Evolutionary conservation across 2,797 vertebrate species (phyloP).

Genomic region (Malurus leucopterus): DNA sequence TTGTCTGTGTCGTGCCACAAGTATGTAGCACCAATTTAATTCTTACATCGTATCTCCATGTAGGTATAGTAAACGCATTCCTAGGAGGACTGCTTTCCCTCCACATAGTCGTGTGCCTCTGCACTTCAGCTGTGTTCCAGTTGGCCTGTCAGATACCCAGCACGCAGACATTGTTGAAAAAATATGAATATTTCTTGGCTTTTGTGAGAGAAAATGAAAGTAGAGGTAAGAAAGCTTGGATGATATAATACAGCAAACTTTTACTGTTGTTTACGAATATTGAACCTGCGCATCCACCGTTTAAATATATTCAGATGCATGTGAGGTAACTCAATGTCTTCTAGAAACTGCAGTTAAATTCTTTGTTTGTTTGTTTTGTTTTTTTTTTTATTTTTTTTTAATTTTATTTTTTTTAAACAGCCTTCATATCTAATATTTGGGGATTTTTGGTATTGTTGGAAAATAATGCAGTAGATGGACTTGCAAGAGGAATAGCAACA

Average conservation of each 20-base stretch:
- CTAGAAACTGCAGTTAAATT: neutral
- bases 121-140: neutral
- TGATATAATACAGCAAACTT: neutral
- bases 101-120: rapidly evolving
- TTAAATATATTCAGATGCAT: neutral
- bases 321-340: neutral
- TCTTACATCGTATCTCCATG: neutral
- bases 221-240: neutral
- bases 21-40: neutral
- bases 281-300: neutral
- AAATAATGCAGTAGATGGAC: neutral
- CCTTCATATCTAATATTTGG: neutral
- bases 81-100: neutral
- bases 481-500: neutral
- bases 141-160: neutral
- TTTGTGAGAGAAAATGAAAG: neutral
- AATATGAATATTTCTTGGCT: neutral
- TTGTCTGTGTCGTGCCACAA: neutral
- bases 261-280: neutral
- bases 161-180: neutral
- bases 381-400: too few relatives aligned
- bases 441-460: neutral
- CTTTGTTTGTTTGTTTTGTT: too few relatives aligned
- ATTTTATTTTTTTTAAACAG: neutral
- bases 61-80: neutral